phyloP scores from a whole-genome alignment of 1,140 invertebrate genomes.

The Oncopodura yosiiana region DNA sequence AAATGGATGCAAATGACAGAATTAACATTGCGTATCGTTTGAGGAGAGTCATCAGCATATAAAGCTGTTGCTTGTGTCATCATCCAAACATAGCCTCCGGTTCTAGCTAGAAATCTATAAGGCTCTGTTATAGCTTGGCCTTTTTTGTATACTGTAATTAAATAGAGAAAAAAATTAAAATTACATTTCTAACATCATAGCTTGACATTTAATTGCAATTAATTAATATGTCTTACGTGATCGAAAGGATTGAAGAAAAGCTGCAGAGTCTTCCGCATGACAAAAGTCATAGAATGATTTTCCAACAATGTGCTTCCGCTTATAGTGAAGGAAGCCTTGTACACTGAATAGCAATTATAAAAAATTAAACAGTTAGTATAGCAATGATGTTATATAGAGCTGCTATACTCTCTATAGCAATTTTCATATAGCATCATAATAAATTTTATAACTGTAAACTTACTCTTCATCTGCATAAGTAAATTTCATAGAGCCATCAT shows the following conservation, averaged over 20 bases:
- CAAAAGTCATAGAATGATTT: constrained; percentile 79
- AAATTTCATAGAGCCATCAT: constrained; percentile 87
- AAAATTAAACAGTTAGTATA: neutral
- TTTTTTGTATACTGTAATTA: constrained; percentile 73
- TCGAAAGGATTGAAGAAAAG: constrained; percentile 70
- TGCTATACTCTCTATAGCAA: too few relatives aligned
- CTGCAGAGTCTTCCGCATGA: constrained; percentile 68
- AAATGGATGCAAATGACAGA: constrained; percentile 91
- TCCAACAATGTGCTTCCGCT: constrained; percentile 66
- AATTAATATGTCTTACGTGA: too few relatives aligned
- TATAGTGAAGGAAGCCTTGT: constrained; percentile 66
- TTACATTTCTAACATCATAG: too few relatives aligned
- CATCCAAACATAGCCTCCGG: constrained; percentile 85
- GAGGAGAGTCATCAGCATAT: constrained; percentile 52
- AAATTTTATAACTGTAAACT: neutral
- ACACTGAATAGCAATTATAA: constrained; percentile 52
- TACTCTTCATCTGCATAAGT: constrained; percentile 75
- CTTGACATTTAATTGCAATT: too few relatives aligned
- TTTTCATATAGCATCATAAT: neutral
- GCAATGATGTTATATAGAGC: too few relatives aligned
- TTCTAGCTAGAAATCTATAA: constrained; percentile 80
- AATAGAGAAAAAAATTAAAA: neutral
- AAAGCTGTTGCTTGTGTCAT: constrained; percentile 86
- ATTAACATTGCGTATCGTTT: constrained; percentile 54
- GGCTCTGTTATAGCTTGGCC: constrained; percentile 84